Percentiles rank a stretch among this genome's conserved stretches.
Evolutionary conservation across 2,797 vertebrate species (phyloP).

Genomic region (Gadopsis marmoratus): DNA sequence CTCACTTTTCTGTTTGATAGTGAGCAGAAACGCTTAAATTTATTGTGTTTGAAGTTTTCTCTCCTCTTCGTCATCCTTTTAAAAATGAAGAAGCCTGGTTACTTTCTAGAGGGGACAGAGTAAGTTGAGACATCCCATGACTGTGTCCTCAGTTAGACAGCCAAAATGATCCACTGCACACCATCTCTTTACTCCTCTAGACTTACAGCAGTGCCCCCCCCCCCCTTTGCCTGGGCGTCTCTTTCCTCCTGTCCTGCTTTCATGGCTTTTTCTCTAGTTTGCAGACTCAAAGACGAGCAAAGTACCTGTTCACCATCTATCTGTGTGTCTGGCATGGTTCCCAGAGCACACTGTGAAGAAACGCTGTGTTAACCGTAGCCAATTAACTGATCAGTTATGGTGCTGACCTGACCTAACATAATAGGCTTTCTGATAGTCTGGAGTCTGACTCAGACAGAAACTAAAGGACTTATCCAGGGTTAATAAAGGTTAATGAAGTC

Average conservation of each 20-base stretch:
- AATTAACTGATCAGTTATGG: slow-evolving; percentile 52
- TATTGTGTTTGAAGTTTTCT: slow-evolving; percentile 32
- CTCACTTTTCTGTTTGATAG: slow-evolving; percentile 22
- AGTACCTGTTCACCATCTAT: slow-evolving; percentile 10
- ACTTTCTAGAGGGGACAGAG: slow-evolving; percentile 34
- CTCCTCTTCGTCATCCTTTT: slow-evolving; percentile 31
- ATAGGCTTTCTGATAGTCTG: slow-evolving; percentile 19
- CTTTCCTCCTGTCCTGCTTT: slow-evolving; percentile 8
- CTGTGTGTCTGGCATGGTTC: slow-evolving; percentile 21
- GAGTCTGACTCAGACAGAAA: slow-evolving; percentile 18
- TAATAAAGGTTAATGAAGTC: slow-evolving; percentile 40
- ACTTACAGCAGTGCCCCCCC: background rate
- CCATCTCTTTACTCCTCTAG: slow-evolving; percentile 1
- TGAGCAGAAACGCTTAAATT: slow-evolving; percentile 24
- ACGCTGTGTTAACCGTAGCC: slow-evolving; percentile 34
- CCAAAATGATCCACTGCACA: slow-evolving; percentile 24
- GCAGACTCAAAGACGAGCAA: slow-evolving; percentile 17
- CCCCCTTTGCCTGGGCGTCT: background rate
- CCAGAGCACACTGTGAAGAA: slow-evolving; percentile 29
- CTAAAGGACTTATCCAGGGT: slow-evolving; percentile 18
- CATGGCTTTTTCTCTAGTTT: slow-evolving; percentile 3
- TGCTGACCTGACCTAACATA: slow-evolving; percentile 43
- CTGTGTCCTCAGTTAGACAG: slow-evolving; percentile 6
- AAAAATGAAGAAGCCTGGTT: slow-evolving; percentile 38
- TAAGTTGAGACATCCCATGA: slow-evolving; percentile 34